Percentiles rank a stretch among this genome's conserved stretches.
Evolutionary conservation across 1,140 invertebrate genomes (phyloP).

Genomic region (Zaprionus taronus): DNA sequence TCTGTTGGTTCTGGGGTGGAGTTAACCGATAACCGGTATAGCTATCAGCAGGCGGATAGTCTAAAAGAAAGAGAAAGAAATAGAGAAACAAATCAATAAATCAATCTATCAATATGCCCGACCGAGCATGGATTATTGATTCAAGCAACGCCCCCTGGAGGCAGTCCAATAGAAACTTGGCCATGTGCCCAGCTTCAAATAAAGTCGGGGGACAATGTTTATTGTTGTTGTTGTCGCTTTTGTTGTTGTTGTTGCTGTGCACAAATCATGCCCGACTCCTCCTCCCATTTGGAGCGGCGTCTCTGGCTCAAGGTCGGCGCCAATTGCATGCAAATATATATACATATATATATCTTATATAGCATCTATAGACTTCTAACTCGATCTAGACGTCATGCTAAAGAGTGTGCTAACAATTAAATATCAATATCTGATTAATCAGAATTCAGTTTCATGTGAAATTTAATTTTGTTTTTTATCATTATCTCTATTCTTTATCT

Average conservation of each 20-base stretch:
- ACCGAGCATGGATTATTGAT: conserved; percentile 66
- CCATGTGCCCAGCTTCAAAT: conserved; percentile 56
- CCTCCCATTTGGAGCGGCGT: conserved; percentile 29
- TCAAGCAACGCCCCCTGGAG: conserved; percentile 65
- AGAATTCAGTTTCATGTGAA: conserved; percentile 38
- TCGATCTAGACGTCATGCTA: conserved; percentile 11
- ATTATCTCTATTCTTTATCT: background rate
- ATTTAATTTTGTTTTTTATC: conserved; percentile 16
- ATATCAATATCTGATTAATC: conserved; percentile 32
- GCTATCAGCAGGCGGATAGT: conserved; percentile 77
- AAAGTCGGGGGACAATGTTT: conserved; percentile 31
- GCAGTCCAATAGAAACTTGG: conserved; percentile 41
- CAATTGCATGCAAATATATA: conserved; percentile 51
- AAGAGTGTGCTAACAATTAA: conserved; percentile 12
- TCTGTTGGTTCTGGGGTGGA: conserved; percentile 77
- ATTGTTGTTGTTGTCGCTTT: background rate
- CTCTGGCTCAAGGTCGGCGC: conserved; percentile 38
- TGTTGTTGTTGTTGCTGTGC: conserved; percentile 14
- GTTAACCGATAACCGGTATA: conserved; percentile 83
- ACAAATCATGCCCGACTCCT: conserved; percentile 64
- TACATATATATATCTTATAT: background rate
- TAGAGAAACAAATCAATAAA: conserved; percentile 38
- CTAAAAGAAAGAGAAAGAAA: conserved; percentile 53
- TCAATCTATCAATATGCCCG: conserved; percentile 51
- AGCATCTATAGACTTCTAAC: background rate